Evolutionary conservation across 2,888 invertebrate species (phyloP), one percentile per base, ranked within the genome.

Genomic region (Pyrocoelia pectoralis): DNA sequence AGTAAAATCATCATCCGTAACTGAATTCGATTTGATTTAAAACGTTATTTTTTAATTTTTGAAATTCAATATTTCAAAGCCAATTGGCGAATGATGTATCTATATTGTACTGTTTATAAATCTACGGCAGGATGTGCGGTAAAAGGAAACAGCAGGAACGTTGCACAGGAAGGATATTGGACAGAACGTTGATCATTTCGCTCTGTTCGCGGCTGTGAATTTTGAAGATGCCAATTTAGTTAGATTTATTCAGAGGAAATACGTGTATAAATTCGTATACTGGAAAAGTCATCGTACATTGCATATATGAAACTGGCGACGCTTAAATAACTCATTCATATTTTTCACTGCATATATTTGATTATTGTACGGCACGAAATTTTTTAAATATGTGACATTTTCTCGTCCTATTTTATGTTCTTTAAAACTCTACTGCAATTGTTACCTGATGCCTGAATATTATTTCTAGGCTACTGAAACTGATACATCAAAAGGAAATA

Each of bases 261-360:
- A 64, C 64, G 59, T 58, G 64, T 56, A 62, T 62, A 63, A 63
- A 58, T 63, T 63, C 63, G 46, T 48, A 63, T 63, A 63, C 63
- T 28, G 62, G 33, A 62, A 62, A 61, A 57, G 54, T 63, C 58
- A 57, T 48, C 48, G 49, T 58, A 57, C 63, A 63, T 24, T 24
- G 24, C 24, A 24, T 6, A 24, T 54, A 58, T 58, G 63, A 63
- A 63, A 58, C 63, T 63, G 63, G 54, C 41, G 63, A 55, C 50
- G 63, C 57, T 63, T 58, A 63, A 54, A 58, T 63, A 63, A 63
- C 56, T 56, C 56, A 62, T 56, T 62, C 63, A 58, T 55, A 63
- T 58, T 63, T 63, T 50, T 63, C 63, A 57, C 62, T 61, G 61
- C 61, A 61, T 61, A 61, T 51, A 61, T 61, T 61, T 61, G 56